Conservation (phyloP, 2,113 vertebrate genomes). For the Jaculus jaculus region DNA sequence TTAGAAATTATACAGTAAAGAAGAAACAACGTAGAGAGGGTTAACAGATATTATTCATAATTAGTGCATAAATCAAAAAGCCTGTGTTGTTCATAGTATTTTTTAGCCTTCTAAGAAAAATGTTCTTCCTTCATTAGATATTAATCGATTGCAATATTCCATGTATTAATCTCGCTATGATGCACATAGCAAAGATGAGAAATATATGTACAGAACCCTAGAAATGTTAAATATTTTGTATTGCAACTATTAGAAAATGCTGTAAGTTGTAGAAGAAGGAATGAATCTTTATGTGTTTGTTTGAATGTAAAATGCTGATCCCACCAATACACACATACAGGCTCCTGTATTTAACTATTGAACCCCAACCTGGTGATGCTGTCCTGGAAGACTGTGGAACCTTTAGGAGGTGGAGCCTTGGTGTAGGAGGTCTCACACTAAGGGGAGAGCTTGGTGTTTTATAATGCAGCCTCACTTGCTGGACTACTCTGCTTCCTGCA, state of each 20-base stretch:
- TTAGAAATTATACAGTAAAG: not conserved
- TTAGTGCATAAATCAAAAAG: not conserved
- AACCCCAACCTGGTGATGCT: too few species aligned
- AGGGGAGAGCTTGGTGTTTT: too few species aligned
- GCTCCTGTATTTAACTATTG: too few species aligned
- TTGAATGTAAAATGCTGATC: too few species aligned
- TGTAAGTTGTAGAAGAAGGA: not conserved
- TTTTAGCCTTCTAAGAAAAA: not conserved
- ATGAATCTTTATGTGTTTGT: not conserved
- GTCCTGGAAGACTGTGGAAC: too few species aligned
- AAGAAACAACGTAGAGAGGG: not conserved
- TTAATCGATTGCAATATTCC: not conserved
- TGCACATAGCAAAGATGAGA: constrained; percentile 24
- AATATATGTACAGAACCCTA: not conserved
- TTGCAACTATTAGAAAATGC: not conserved
- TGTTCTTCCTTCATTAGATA: not conserved
- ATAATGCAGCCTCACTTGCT: too few species aligned
- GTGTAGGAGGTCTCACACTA: too few species aligned
- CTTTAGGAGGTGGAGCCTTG: too few species aligned
- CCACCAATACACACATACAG: too few species aligned
- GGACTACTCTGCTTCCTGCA: too few species aligned
- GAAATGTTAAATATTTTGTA: not conserved
- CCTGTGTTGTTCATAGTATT: not conserved
- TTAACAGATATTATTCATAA: constrained; percentile 2
- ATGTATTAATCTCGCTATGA: not conserved